These are phyloP conservation scores for Macaria notata DNA, from an alignment of 2,888 invertebrate genomes.

Conservation along the genomic window DNA sequence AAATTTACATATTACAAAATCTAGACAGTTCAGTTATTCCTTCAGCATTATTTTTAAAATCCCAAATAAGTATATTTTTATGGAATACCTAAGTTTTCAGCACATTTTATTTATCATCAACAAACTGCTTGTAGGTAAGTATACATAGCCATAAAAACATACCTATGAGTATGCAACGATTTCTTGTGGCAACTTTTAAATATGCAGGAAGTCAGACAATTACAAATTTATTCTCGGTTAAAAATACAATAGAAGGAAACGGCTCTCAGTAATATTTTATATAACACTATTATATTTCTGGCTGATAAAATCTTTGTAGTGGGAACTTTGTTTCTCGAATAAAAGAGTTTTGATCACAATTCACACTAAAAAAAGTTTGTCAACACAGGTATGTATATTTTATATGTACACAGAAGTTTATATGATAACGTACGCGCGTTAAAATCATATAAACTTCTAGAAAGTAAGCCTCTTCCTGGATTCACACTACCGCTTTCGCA, in stretches of 20 bases:
- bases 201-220: constrained; percentile 13
- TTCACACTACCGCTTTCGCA: too few species aligned
- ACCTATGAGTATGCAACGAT: neutral
- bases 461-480: too few species aligned
- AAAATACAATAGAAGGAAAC: constrained; percentile 21
- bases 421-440: too few species aligned
- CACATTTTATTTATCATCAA: constrained; percentile 24
- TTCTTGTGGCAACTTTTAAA: constrained; percentile 3
- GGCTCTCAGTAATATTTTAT: constrained; percentile 10
- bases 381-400: too few species aligned
- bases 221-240: constrained; percentile 6
- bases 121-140: neutral
- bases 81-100: constrained; percentile 37
- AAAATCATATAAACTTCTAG: too few species aligned
- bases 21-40: too few species aligned
- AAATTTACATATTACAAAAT: too few species aligned
- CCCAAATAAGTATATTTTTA: constrained; percentile 51
- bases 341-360: neutral
- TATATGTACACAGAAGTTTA: too few species aligned
- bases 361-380: too few species aligned
- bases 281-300: constrained; percentile 11
- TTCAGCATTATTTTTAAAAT: constrained; percentile 18
- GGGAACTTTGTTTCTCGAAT: constrained; percentile 9
- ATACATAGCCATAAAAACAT: neutral
- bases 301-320: constrained; percentile 17